Evolutionary conservation across 2,797 vertebrate species (phyloP), one percentile per base, ranked within the genome.

Genomic region (Meda fulgida): DNA sequence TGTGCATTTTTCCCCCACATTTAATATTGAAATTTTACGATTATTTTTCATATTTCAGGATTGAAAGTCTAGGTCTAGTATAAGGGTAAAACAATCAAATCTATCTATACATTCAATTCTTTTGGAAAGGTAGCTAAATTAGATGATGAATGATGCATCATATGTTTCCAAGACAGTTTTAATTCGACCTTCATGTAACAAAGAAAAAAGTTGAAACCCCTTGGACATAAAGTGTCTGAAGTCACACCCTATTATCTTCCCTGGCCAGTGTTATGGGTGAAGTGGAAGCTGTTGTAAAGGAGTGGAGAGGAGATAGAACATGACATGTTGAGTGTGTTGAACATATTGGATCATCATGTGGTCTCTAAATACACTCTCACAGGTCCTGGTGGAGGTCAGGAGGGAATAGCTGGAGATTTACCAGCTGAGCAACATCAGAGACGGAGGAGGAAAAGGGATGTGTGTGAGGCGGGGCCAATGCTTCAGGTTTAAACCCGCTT

Each of bases 261-360:
- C 63, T 58, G 36, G 72, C 53, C 5, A 21, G 58, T 66, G 43
- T 48, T 18, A 26, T 53, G 55, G 38, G 60, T 51, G 65, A 82
- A 72, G 72, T 31, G 23, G 38, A 66, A 70, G 48, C 60, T 46
- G 36, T 48, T 86, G 16, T 85, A 70, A 58, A 60, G 36, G 38
- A 83, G 73, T 53, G 5, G 63, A 60, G 23, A 63, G 40, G 58
- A 83, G 86, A 83, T 83, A 21, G 85, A 67, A 87, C 85, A 85
- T 88, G 88, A 85, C 87, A 85, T 82, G 43, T 70, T 69, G 66
- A 78, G 84, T 84, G 87, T 85, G 83, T 85, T 83, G 75, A 85
- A 87, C 85, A 81, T 88, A 83, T 83, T 84, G 84, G 85, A 86
- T 81, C 38, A 77, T 88, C 78, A 69, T 77, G 70, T 63, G 84